Conservation (phyloP, 92 coral and sea anemone genomes). For the Umimayanthus kanabou region DNA sequence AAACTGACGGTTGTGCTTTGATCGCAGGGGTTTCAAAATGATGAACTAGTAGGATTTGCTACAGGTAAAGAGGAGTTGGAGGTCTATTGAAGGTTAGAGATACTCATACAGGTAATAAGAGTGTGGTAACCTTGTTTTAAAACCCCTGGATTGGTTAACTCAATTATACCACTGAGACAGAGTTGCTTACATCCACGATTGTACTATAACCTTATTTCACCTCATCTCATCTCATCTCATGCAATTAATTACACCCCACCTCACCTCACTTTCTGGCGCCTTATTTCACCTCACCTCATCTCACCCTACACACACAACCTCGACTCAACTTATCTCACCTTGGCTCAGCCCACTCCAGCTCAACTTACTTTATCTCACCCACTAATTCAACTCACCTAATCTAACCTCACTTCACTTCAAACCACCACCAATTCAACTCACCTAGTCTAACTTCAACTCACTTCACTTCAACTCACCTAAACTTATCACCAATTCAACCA, state of each 20-base stretch:
- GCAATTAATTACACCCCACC: not conserved
- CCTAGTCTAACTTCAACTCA: not conserved
- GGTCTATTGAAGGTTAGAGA: no score
- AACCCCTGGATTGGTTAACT: not conserved
- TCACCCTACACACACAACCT: not conserved
- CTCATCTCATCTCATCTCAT: not conserved
- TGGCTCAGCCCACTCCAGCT: no score
- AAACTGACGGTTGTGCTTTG: no score
- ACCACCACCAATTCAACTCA: not conserved
- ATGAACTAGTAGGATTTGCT: no score
- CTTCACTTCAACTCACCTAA: not conserved
- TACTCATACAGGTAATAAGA: no score
- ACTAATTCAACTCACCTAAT: not conserved
- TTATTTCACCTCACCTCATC: not conserved
- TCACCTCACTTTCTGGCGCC: not conserved
- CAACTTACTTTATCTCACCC: not conserved
- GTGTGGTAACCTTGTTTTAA: not conserved
- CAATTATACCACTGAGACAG: no score
- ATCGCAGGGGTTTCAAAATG: no score
- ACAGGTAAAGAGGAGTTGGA: no score
- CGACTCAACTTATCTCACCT: not conserved
- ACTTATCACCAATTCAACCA: no score
- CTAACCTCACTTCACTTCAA: not conserved
- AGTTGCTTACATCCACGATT: not conserved
- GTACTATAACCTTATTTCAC: not conserved